phyloP scores from a whole-genome alignment of 2,888 invertebrate genomes.

The Cheilosia grossa region DNA sequence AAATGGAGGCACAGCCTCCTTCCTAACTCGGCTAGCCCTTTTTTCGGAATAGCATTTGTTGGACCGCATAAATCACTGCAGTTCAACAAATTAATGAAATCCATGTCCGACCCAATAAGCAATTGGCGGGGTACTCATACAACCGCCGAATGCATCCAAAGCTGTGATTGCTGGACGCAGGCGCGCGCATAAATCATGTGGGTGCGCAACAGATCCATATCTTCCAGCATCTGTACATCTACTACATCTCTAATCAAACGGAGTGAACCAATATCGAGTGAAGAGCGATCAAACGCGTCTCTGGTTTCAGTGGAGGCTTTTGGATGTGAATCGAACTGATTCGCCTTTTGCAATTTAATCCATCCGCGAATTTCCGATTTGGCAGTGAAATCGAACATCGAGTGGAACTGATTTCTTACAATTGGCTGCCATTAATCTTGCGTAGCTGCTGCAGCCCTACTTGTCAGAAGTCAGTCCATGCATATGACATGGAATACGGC shows the following conservation, averaged over 20 bases:
- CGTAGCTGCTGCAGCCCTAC: constrained; percentile 36
- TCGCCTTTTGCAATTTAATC: constrained; percentile 48
- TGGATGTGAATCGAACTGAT: constrained; percentile 30
- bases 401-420: constrained; percentile 42
- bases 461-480: constrained; percentile 64
- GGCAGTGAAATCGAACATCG: constrained; percentile 50
- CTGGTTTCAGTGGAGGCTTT: neutral
- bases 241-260: constrained; percentile 56
- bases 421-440: constrained; percentile 66
- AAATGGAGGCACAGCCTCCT: constrained; percentile 23
- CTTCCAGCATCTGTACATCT: constrained; percentile 55
- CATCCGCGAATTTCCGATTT: constrained; percentile 65
- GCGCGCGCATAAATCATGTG: constrained; percentile 62
- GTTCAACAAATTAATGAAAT: constrained; percentile 62
- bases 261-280: constrained; percentile 25
- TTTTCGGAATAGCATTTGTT: constrained; percentile 55
- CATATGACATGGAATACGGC: constrained; percentile 36
- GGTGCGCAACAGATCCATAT: constrained; percentile 65
- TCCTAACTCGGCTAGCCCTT: constrained; percentile 4
- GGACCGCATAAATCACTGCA: constrained; percentile 58
- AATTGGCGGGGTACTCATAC: neutral
- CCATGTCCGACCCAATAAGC: constrained; percentile 47
- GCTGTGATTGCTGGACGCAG: constrained; percentile 11
- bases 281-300: constrained; percentile 13
- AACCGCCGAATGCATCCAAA: constrained; percentile 38